phyloP scores from a whole-genome alignment of 2,888 invertebrate species.

The Clunio marinus region DNA sequence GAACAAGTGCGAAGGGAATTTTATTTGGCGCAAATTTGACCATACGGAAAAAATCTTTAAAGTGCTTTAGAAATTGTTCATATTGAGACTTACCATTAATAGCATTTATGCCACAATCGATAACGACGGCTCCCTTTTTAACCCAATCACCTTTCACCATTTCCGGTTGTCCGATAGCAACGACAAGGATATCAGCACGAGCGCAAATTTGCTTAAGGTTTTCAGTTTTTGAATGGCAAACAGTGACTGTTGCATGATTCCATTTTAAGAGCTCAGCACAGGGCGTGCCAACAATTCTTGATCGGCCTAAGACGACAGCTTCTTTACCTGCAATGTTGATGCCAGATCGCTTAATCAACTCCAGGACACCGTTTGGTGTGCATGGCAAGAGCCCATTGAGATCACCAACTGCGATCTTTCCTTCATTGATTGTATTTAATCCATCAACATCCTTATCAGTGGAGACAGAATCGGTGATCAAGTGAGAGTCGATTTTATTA shows the following conservation, averaged over 20 bases:
- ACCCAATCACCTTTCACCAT: conserved; percentile 94
- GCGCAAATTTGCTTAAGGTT: conserved; percentile 72
- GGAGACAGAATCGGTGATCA: conserved; percentile 80
- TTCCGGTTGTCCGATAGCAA: conserved; percentile 85
- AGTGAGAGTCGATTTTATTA: conserved; percentile 76
- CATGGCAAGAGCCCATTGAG: conserved; percentile 89
- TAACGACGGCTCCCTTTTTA: conserved; percentile 95
- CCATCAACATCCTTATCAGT: conserved; percentile 95
- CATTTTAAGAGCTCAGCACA: conserved; percentile 90
- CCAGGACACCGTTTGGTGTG: conserved; percentile 92
- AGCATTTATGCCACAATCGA: conserved; percentile 97
- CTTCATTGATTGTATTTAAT: conserved; percentile 89
- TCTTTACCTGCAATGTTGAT: conserved; percentile 72
- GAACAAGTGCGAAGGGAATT: background rate
- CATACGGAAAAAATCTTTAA: background rate
- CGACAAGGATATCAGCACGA: conserved; percentile 92
- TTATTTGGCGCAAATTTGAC: background rate
- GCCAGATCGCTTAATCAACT: conserved; percentile 79
- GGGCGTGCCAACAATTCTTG: conserved; percentile 97
- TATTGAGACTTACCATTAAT: conserved; percentile 63
- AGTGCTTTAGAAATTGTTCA: background rate
- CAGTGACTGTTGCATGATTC: conserved; percentile 94
- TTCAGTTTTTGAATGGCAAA: conserved; percentile 92
- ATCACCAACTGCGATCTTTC: conserved; percentile 85
- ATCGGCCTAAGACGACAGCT: conserved; percentile 93